Conservation (phyloP, 2,888 invertebrate species). For the Drosophila nigricruria region DNA sequence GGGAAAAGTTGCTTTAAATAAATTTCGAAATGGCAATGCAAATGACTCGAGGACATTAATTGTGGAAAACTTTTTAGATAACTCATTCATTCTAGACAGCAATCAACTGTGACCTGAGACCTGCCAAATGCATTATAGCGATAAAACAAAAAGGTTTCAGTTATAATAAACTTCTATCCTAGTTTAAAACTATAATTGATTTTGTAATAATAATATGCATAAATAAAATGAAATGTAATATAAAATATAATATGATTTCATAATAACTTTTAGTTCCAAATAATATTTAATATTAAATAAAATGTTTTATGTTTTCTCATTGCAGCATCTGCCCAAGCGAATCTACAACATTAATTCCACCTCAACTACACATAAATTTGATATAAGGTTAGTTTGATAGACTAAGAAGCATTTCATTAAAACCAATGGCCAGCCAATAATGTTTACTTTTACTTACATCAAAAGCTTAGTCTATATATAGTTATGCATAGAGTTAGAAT, state of each 20-base stretch:
- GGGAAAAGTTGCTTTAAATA: conserved; percentile 36
- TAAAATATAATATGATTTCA: no score
- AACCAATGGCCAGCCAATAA: not conserved
- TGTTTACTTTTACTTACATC: not conserved
- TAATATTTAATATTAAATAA: not conserved
- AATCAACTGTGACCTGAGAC: conserved; percentile 11
- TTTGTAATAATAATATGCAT: no score
- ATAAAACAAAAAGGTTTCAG: not conserved
- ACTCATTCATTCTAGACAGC: conserved; percentile 14
- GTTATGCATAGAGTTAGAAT: no score
- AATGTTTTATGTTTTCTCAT: not conserved
- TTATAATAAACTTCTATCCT: not conserved
- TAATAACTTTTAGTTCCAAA: no score
- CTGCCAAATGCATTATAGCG: not conserved
- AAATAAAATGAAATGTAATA: no score
- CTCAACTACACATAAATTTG: not conserved
- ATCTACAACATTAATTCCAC: not conserved
- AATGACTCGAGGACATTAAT: conserved; percentile 45
- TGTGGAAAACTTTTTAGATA: conserved; percentile 42
- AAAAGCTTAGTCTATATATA: not conserved
- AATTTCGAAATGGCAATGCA: conserved; percentile 34
- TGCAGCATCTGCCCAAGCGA: conserved; percentile 13
- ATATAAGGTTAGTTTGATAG: conserved; percentile 17
- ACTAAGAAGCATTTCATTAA: not conserved
- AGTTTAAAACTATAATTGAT: not conserved